phyloP scores from a whole-genome alignment of 2,888 invertebrate species.

The Drosophila anomelani region DNA sequence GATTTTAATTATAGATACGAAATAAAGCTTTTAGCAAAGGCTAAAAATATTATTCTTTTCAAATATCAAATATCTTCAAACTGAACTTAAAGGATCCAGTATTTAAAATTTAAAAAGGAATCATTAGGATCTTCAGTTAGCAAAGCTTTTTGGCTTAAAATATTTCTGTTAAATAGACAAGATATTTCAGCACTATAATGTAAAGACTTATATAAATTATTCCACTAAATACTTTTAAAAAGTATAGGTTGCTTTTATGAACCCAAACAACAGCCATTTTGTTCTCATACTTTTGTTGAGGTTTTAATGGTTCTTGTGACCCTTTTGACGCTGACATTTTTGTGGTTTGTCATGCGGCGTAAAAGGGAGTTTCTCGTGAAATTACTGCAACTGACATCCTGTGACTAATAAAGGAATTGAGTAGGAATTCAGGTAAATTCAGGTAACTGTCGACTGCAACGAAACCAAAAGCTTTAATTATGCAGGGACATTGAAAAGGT shows the following conservation, averaged over 20 bases:
- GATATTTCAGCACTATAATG: too few species aligned
- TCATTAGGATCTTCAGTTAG: neutral
- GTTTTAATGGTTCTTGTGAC: neutral
- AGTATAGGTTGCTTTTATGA: neutral
- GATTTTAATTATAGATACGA: slow-evolving; percentile 4
- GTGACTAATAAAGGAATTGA: neutral
- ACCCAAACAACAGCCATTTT: too few species aligned
- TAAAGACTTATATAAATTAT: neutral
- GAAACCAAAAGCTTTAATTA: neutral
- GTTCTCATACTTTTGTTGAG: neutral
- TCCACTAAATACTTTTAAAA: too few species aligned
- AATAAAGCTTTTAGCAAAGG: neutral
- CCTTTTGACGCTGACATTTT: slow-evolving; percentile 24
- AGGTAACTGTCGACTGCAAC: slow-evolving; percentile 16
- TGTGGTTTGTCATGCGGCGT: slow-evolving; percentile 1
- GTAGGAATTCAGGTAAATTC: slow-evolving; percentile 11
- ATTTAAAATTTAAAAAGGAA: too few species aligned
- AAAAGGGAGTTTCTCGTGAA: slow-evolving; percentile 3
- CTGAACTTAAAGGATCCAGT: neutral
- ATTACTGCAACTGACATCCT: slow-evolving; percentile 29
- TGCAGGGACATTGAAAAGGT: neutral
- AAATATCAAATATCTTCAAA: neutral
- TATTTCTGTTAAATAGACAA: too few species aligned
- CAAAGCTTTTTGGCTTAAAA: too few species aligned
- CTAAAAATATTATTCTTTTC: neutral